Conservation (phyloP, 2,113 vertebrate genomes). For the Anas platyrhynchos region DNA sequence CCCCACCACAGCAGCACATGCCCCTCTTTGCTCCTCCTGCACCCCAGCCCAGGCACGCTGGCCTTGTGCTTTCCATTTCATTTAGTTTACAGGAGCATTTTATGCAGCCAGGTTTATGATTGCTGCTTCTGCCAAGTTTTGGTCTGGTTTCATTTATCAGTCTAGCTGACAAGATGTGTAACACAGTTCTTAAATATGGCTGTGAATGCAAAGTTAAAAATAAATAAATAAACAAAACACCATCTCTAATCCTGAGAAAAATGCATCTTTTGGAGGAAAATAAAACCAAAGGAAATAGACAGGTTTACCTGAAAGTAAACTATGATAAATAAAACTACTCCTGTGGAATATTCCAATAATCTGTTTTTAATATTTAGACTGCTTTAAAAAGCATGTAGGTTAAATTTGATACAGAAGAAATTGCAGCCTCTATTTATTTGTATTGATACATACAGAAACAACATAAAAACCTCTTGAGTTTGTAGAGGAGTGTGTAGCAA, state of each 20-base stretch:
- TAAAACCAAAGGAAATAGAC: not conserved
- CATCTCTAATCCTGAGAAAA: not conserved
- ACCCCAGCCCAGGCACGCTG: rapidly evolving
- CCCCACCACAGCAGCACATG: not conserved
- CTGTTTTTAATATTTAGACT: conserved; percentile 13
- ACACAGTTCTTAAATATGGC: not conserved
- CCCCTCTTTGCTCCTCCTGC: not conserved
- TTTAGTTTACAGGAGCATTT: rapidly evolving
- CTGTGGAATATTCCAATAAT: not conserved
- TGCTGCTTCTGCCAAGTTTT: not conserved
- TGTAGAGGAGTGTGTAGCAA: conserved; percentile 9
- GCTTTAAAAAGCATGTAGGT: not conserved
- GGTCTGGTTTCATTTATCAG: not conserved
- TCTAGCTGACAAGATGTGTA: not conserved
- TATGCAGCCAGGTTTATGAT: not conserved
- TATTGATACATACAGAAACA: not conserved
- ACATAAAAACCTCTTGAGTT: conserved; percentile 4
- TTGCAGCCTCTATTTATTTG: conserved; percentile 39
- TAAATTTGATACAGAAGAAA: conserved; percentile 21
- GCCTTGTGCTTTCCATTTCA: not conserved
- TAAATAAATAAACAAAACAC: not conserved
- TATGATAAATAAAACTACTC: not conserved
- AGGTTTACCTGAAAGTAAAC: not conserved
- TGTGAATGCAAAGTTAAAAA: not conserved
- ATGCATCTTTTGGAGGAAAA: not conserved